Conservation (phyloP, 2,797 vertebrate species). For the Xerus rutilus region DNA sequence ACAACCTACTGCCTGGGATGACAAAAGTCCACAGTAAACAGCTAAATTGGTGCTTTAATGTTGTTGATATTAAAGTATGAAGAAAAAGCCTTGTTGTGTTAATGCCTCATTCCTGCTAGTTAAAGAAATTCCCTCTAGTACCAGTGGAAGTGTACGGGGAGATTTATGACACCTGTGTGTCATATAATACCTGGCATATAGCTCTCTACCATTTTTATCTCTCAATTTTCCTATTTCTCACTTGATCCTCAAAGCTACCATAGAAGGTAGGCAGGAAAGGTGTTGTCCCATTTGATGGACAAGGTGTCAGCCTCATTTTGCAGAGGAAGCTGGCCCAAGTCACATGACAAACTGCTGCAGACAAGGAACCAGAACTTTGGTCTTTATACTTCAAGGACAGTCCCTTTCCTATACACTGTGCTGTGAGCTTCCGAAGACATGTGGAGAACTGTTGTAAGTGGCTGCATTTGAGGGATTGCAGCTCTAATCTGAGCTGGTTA, state of each 20-base stretch:
- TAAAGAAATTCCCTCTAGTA: slow-evolving; percentile 57
- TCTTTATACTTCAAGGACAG: slow-evolving; percentile 39
- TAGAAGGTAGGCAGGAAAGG: background rate
- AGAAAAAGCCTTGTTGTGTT: slow-evolving; percentile 54
- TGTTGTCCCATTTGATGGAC: background rate
- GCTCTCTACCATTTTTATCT: slow-evolving; percentile 13
- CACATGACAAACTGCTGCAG: background rate
- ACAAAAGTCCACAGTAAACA: slow-evolving; percentile 58
- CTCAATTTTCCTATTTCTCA: slow-evolving; percentile 61
- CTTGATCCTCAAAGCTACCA: background rate
- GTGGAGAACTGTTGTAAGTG: slow-evolving; percentile 57
- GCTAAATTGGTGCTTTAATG: background rate
- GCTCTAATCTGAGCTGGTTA: slow-evolving; percentile 79
- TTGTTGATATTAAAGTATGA: slow-evolving; percentile 56
- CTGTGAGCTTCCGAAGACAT: slow-evolving; percentile 40
- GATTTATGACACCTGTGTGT: slow-evolving; percentile 29
- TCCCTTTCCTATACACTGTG: background rate
- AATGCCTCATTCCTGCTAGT: slow-evolving; percentile 64
- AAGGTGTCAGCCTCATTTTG: slow-evolving; percentile 38
- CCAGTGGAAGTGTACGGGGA: slow-evolving; percentile 48
- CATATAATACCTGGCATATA: background rate
- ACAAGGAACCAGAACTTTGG: slow-evolving; percentile 27
- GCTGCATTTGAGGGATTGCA: slow-evolving; percentile 56
- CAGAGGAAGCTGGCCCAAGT: slow-evolving; percentile 27
- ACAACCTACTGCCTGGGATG: background rate